Evolutionary conservation across 35 echinoderm and acorn worm species (phyloP).

Genomic region (Anneissia japonica): DNA sequence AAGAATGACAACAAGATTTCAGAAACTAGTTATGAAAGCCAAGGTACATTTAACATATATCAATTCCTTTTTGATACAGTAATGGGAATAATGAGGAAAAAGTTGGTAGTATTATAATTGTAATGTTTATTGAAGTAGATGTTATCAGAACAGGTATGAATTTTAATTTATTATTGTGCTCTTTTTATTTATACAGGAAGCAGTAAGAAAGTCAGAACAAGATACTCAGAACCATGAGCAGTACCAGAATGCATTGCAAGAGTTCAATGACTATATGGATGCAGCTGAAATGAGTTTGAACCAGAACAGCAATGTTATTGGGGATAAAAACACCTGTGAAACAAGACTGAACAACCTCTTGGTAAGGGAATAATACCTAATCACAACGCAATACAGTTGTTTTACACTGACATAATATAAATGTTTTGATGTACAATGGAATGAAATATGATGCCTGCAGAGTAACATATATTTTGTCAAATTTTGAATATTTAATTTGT

Average conservation of each 20-base stretch:
- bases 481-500: no score
- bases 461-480: no score
- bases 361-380: not conserved
- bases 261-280: slow-evolving; percentile 45
- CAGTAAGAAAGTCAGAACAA: slow-evolving; percentile 43
- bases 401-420: no score
- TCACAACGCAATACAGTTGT: no score
- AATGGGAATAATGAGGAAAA: no score
- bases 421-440: no score
- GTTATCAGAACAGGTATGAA: no score
- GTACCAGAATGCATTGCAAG: slow-evolving; percentile 25
- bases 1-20: slow-evolving; percentile 51
- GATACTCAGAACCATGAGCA: slow-evolving; percentile 42
- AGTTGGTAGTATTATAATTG: no score
- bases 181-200: slow-evolving; percentile 39
- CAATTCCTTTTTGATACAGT: no score
- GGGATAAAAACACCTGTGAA: slow-evolving; percentile 32
- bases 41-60: slow-evolving; percentile 32
- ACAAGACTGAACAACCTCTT: slow-evolving; percentile 30
- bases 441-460: no score
- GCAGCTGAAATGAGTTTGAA: slow-evolving; percentile 2
- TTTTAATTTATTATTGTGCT: no score
- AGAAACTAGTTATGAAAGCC: slow-evolving; percentile 36
- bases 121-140: no score
- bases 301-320: slow-evolving; percentile 10